phyloP scores from a whole-genome alignment of 2,797 vertebrate species.

The Scomberomorus guttatus region DNA sequence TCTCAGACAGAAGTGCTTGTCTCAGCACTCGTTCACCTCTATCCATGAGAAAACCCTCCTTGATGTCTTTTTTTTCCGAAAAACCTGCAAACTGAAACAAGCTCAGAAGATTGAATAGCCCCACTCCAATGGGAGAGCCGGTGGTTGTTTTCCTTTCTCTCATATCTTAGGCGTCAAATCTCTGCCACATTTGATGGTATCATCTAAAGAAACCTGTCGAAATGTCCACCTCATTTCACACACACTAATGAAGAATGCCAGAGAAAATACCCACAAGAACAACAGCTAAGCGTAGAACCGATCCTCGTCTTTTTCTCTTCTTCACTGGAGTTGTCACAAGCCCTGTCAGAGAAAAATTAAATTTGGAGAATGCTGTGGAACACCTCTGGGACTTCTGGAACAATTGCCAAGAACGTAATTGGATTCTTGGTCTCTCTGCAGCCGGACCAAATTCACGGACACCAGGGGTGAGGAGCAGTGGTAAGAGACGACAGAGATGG shows the following conservation, averaged over 20 bases:
- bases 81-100: slow-evolving; percentile 34
- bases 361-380: slow-evolving; percentile 15
- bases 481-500: slow-evolving; percentile 57
- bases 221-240: slow-evolving; percentile 33
- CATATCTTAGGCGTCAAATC: slow-evolving; percentile 16
- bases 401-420: slow-evolving; percentile 52
- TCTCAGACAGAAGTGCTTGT: slow-evolving; percentile 50
- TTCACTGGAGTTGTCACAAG: slow-evolving; percentile 9
- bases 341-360: slow-evolving; percentile 30
- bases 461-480: slow-evolving; percentile 35
- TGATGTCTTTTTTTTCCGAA: not conserved
- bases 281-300: slow-evolving; percentile 24
- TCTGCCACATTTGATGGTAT: slow-evolving; percentile 35
- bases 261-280: slow-evolving; percentile 7
- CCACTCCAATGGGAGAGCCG: not conserved
- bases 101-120: slow-evolving; percentile 35
- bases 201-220: slow-evolving; percentile 10
- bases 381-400: slow-evolving; percentile 45
- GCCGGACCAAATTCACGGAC: slow-evolving; percentile 45
- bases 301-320: slow-evolving; percentile 23
- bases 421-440: slow-evolving; percentile 53
- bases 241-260: slow-evolving; percentile 17
- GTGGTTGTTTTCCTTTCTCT: slow-evolving; percentile 26
- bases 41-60: slow-evolving; percentile 2
- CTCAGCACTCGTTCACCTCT: slow-evolving; percentile 59